Evolutionary conservation across 2,888 invertebrate genomes (phyloP).

Genomic region (Steinernema hermaphroditum): DNA sequence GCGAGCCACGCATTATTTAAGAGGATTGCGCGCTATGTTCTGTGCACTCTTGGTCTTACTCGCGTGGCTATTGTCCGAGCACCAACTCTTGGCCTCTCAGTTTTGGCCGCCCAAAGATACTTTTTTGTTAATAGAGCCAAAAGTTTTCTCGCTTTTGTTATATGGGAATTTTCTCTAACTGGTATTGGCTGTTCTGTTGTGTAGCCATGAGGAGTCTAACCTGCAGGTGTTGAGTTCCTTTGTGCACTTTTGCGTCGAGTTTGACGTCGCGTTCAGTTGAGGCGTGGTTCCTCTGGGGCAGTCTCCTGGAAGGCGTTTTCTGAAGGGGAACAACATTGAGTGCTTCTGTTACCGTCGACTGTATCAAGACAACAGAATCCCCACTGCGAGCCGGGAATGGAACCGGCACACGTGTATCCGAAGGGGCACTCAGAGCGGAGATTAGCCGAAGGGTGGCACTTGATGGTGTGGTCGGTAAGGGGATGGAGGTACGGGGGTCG

Average conservation of each 20-base stretch:
- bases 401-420: conserved; percentile 32
- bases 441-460: conserved; percentile 35
- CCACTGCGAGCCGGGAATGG: conserved; percentile 35
- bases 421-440: conserved; percentile 27
- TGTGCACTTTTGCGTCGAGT: conserved; percentile 39
- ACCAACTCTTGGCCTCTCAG: no score
- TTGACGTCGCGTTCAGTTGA: conserved; percentile 33
- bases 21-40: no score
- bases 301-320: conserved; percentile 25
- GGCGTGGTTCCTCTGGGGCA: conserved; percentile 39
- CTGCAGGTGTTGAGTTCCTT: conserved; percentile 36
- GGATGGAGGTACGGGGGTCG: conserved; percentile 44
- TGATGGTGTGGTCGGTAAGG: conserved; percentile 40
- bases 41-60: no score
- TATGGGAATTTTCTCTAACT: no score
- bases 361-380: conserved; percentile 45
- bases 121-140: no score
- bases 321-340: background rate
- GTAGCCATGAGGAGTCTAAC: conserved; percentile 15
- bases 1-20: no score
- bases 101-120: no score
- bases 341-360: conserved; percentile 28
- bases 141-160: no score
- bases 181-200: no score
- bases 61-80: no score